Evolutionary conservation across 2,113 vertebrate species (phyloP).

Genomic region (Microcebus ravelobensis): DNA sequence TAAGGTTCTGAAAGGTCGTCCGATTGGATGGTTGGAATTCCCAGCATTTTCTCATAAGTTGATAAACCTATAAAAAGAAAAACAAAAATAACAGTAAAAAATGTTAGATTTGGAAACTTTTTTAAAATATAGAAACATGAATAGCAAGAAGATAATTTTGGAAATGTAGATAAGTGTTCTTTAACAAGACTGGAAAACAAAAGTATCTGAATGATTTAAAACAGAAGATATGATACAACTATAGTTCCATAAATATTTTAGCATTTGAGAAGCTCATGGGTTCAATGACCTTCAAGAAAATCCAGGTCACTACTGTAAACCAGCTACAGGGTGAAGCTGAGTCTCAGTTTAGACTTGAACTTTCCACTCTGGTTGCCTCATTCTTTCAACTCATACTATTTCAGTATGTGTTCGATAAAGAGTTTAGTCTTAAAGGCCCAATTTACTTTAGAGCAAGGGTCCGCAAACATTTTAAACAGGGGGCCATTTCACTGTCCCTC

Average conservation of each 20-base stretch:
- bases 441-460: background rate
- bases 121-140: accelerated
- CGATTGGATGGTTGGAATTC: constrained; percentile 89
- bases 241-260: background rate
- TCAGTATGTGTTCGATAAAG: no score
- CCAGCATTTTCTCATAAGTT: constrained; percentile 96
- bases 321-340: background rate
- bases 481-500: no score
- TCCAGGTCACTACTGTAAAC: background rate
- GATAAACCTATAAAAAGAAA: constrained; percentile 89
- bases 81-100: background rate
- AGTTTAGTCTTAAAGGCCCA: background rate
- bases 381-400: background rate
- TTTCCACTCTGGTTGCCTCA: background rate
- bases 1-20: constrained; percentile 93
- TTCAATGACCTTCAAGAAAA: background rate
- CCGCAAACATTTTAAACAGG: no score
- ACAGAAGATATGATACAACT: background rate
- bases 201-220: background rate
- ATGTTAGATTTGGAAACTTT: background rate
- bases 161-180: background rate
- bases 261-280: background rate
- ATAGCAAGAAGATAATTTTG: background rate
- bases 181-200: background rate
- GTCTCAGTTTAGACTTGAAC: background rate